Base-by-base conservation (phyloP, 1,140 invertebrate species). In the Lasaia peninsularis region DNA sequence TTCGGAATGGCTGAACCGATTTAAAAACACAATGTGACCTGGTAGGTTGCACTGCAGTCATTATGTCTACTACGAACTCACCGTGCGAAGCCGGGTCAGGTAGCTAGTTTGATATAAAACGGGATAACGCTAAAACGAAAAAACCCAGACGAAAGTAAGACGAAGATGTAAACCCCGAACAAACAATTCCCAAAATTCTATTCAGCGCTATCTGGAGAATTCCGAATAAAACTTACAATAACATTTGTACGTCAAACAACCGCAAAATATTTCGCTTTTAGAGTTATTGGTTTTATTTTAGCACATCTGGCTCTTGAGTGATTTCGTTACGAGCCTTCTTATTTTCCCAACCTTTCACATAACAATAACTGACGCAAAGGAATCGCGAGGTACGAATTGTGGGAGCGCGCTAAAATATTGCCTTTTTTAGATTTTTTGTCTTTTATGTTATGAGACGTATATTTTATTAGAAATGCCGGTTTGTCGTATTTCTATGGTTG, bases 301-400 rank as follows among this genome's bases (percentile, higher is more conserved):
- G 11, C 44, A 48, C 44, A 48, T 48, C 44, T 48, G 44, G 44
- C 44, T 48, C 44, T 48, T 48, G 44, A 48, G 44, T 48, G 44
- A 48, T 48, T 48, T 48, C 20, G 44, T 48, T 48, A 48, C 18
- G 20, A 21, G 20, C 44, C 44, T 21, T 48, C 44, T 48, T 44
- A 44, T 44, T 48, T 48, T 48, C 44, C 44, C 44, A 20, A 18
- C 44, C 44, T 48, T 48, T 48, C 44, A 48, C 44, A 10, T 48
- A 48, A 48, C 40, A 48, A 48, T 21, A 48, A 48, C 40, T 48
- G 40, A 48, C 40, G 9, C 20, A 48, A 48, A 48, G 16, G 40
- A 48, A 48, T 48, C 20, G 18, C 16, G 40, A 10, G 16, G 16
- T 20, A 18, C 2, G 16, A 44, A 10, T 44, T 44, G 37, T 20